Evolutionary conservation across 2,113 vertebrate species (phyloP).

Genomic region (Cardinalis cardinalis): DNA sequence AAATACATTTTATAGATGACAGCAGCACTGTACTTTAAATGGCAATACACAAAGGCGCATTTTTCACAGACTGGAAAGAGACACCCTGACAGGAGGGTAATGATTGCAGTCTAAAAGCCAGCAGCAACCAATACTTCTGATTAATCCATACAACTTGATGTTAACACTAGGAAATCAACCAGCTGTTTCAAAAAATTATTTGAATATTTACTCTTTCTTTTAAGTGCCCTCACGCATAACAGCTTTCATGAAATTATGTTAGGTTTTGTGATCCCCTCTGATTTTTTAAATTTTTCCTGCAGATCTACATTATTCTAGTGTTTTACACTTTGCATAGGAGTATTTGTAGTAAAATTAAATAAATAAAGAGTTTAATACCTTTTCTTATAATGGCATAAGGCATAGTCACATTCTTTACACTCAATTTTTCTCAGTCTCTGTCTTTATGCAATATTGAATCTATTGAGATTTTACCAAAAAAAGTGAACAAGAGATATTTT

Average conservation of each 20-base stretch:
- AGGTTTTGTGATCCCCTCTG: neutral
- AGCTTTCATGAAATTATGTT: neutral
- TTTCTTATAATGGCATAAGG: neutral
- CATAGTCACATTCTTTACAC: constrained; percentile 12
- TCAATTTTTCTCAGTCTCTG: constrained; percentile 5
- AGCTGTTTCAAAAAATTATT: neutral
- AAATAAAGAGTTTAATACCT: neutral
- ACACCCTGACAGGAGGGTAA: neutral
- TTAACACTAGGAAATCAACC: neutral
- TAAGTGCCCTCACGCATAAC: accelerated
- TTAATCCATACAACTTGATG: neutral
- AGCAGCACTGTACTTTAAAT: neutral
- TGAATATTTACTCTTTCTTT: neutral
- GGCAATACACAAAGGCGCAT: neutral
- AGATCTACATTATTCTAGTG: neutral
- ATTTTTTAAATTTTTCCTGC: neutral
- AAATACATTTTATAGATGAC: neutral
- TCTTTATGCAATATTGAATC: constrained; percentile 30
- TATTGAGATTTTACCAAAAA: constrained; percentile 34
- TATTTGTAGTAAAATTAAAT: neutral
- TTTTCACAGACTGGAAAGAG: neutral
- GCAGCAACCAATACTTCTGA: neutral
- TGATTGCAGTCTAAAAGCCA: neutral
- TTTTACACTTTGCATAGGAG: neutral
- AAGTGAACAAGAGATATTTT: constrained; percentile 20